Conservation (phyloP, 2,113 vertebrate species). For the Drymodes brunneopygia region DNA sequence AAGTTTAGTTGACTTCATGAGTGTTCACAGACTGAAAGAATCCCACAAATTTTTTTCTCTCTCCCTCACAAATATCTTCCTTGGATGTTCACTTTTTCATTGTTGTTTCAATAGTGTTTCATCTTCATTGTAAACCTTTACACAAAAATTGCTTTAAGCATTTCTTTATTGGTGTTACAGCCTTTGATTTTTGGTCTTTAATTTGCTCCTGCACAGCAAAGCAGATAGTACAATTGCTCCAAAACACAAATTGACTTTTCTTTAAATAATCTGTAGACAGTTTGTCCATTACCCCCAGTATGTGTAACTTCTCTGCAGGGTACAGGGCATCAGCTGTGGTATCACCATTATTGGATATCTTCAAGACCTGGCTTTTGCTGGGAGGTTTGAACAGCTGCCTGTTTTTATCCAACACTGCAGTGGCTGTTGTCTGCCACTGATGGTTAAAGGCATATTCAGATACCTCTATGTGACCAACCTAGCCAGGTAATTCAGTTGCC, state of each 20-base stretch:
- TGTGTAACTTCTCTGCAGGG: neutral
- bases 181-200: neutral
- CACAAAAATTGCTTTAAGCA: neutral
- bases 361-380: neutral
- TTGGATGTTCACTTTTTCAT: neutral
- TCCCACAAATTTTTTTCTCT: neutral
- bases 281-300: neutral
- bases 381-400: neutral
- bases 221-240: neutral
- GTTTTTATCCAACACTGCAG: neutral
- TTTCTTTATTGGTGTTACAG: neutral
- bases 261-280: neutral
- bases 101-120: neutral
- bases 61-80: neutral
- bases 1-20: neutral
- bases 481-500: neutral
- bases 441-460: neutral
- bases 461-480: accelerated
- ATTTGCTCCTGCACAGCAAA: neutral
- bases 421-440: neutral
- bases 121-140: neutral
- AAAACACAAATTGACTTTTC: neutral
- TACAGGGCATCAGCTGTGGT: neutral
- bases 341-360: neutral
- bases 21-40: neutral